Conservation (phyloP, 2,888 invertebrate species). For the Biston betularia region DNA sequence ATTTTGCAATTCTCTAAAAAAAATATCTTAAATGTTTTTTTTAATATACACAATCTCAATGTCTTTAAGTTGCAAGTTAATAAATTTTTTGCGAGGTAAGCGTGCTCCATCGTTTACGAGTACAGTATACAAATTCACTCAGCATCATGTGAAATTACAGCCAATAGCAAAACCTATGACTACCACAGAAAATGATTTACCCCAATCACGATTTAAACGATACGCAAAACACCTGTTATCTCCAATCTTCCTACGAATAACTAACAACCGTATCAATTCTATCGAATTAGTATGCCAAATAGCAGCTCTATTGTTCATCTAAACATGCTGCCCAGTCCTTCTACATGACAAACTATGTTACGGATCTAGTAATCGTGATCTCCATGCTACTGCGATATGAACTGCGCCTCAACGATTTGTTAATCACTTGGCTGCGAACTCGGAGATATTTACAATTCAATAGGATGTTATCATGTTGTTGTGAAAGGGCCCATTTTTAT, state of each 20-base stretch:
- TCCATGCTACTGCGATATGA: slow-evolving; percentile 7
- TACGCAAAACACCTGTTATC: slow-evolving; percentile 10
- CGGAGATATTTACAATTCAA: slow-evolving; percentile 19
- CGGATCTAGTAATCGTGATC: slow-evolving; percentile 42
- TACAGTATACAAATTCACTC: no score
- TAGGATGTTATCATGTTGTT: not conserved
- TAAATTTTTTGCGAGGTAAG: no score
- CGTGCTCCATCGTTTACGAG: no score
- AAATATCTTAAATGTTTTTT: no score
- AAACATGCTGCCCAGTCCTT: slow-evolving; percentile 20
- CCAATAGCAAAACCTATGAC: no score
- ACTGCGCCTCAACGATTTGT: slow-evolving; percentile 12
- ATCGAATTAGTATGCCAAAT: slow-evolving; percentile 37
- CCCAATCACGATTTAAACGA: not conserved
- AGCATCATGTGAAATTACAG: no score
- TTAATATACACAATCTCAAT: no score
- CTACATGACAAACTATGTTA: slow-evolving; percentile 34
- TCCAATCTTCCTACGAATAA: slow-evolving; percentile 4
- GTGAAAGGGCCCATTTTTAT: not conserved
- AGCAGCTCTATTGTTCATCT: slow-evolving; percentile 16
- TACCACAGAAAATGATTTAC: no score
- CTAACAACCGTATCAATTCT: not conserved
- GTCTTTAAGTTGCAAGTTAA: no score
- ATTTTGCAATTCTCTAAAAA: no score
- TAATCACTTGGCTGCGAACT: slow-evolving; percentile 28